Base-by-base conservation (phyloP, 2,797 vertebrate genomes). In the Vespertilio murinus region DNA sequence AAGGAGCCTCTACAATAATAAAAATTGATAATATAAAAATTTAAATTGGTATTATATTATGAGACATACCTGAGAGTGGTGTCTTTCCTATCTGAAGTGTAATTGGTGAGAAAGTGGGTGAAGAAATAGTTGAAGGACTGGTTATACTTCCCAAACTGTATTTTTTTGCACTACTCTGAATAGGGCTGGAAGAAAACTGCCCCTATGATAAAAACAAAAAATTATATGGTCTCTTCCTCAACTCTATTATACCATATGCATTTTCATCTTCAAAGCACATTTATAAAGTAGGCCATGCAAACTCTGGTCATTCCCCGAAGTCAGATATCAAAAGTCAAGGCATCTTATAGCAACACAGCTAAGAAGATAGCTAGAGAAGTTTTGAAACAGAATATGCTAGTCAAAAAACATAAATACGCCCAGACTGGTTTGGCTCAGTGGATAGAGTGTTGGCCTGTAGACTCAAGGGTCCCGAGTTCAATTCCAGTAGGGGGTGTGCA, bases 131-230 rank as follows among this genome's bases (percentile, higher is more conserved):
- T 0, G 98, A 94, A 25, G 99, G 99, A 91, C 99, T 99, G 42
- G 98, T 96, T 47, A 98, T 95, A 96, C 99, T 99, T 92, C 99
- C 99, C 33, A 99, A 98, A 96, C 99, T 99, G 90, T 98, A 99
- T 67, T 98, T 98, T 96, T 99, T 98, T 95, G 98, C 71, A 97
- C 97, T 97, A 88, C 98, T 98, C 94, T 98, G 98, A 97, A 99
- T 99, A 79, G 99, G 99, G 96, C 99, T 99, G 75, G 99, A 99
- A 0, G 99, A 99, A 98, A 99, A 99, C 81, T 99, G 99, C 71
- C 99, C 99, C 99, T 99, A 54, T 59, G 52, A 90, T 96, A 40
- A 90, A 82, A 95, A 65, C 96, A 30, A 88, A 78, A 22, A 69
- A 71, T 70, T 38, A 67, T 22, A 25, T 6, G 8, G 14, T 61